Percentiles rank a stretch among this genome's conserved stretches.
phyloP scores from a whole-genome alignment of 2,113 vertebrate species.

The Catagonus wagneri region DNA sequence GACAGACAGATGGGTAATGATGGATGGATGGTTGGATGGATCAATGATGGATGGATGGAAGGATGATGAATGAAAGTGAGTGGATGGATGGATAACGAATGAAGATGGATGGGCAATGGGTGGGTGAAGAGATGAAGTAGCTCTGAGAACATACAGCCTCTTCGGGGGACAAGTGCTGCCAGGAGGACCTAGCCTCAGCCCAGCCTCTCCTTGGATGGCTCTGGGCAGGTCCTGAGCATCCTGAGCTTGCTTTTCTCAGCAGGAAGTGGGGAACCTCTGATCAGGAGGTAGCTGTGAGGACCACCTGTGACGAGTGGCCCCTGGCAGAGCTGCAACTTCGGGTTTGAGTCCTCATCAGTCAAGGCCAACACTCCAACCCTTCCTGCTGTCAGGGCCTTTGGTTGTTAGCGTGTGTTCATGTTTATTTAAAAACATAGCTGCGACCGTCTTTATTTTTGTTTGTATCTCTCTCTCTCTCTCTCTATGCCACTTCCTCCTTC shows the following conservation, averaged over 20 bases:
- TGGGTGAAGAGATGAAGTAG: neutral
- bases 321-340: fast-evolving
- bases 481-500: neutral
- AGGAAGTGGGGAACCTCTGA: too few species aligned
- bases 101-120: neutral
- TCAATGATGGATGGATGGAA: neutral
- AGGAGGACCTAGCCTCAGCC: neutral
- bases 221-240: neutral
- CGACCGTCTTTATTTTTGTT: neutral
- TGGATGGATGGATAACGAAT: too few species aligned
- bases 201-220: neutral
- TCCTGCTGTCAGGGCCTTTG: fast-evolving
- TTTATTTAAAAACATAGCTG: neutral
- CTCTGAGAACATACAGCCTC: neutral
- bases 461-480: neutral
- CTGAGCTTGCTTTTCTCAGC: neutral
- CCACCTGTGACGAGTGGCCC: fast-evolving
- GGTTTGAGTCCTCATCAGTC: too few species aligned
- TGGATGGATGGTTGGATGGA: too few species aligned
- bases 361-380: neutral
- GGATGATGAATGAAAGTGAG: neutral
- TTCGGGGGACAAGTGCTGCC: fast-evolving
- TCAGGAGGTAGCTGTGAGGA: neutral
- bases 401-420: fast-evolving
- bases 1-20: neutral